Evolutionary conservation across 2,888 invertebrate genomes (phyloP).

Genomic region (Cotesia congregata): DNA sequence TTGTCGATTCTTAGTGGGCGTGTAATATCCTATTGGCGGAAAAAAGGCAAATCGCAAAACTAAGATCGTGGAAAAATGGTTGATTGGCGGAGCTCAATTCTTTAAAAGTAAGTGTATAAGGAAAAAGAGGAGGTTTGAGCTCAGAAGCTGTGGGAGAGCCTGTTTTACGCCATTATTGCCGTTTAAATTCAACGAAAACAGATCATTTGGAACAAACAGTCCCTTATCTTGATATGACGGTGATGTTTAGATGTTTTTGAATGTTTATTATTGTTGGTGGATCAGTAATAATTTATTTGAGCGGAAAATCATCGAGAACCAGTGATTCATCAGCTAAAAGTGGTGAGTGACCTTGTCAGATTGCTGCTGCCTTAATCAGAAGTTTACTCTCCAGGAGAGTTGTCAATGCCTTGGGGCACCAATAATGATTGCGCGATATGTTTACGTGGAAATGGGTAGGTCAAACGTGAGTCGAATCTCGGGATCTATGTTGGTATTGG

Average conservation of each 20-base stretch:
- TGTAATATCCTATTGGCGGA: constrained; percentile 39
- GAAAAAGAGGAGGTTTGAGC: constrained; percentile 13
- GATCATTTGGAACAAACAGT: too few species aligned
- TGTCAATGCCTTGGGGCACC: constrained; percentile 60
- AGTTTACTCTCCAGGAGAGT: constrained; percentile 67
- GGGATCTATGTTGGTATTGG: background rate
- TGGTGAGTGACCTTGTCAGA: constrained; percentile 65
- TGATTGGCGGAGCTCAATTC: background rate
- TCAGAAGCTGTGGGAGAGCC: constrained; percentile 19
- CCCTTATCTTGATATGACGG: too few species aligned
- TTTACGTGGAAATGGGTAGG: constrained; percentile 65
- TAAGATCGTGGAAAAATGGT: constrained; percentile 14
- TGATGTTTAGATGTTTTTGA: too few species aligned
- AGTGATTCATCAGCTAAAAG: constrained; percentile 64
- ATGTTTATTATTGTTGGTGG: too few species aligned
- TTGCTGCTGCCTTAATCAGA: constrained; percentile 63
- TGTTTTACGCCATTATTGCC: constrained; percentile 26
- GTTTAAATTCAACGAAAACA: background rate
- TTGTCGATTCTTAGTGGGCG: constrained; percentile 57
- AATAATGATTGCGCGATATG: constrained; percentile 57
- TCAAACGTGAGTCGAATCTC: constrained; percentile 64
- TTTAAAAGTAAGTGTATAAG: background rate
- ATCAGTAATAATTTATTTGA: background rate
- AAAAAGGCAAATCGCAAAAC: constrained; percentile 5
- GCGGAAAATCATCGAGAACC: constrained; percentile 31